These are phyloP conservation scores for Oryctes rhinoceros DNA, from an alignment of 1,140 invertebrate species.

Conservation along the genomic window DNA sequence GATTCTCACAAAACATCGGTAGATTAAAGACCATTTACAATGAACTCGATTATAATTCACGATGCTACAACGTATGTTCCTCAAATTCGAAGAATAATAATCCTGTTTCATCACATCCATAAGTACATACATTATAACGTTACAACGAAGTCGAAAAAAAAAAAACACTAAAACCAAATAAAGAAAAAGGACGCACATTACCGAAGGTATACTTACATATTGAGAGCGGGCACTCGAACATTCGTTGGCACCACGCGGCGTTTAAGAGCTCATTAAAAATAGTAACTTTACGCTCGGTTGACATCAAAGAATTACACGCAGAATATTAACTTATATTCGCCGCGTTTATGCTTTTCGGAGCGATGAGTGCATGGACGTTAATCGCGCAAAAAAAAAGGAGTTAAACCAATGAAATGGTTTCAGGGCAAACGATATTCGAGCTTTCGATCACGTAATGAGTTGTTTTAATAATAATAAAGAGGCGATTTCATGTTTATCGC, in stretches of 20 bases:
- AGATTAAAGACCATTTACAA: no score
- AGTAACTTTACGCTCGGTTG: constrained; percentile 17
- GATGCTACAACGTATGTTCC: no score
- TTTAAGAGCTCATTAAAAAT: constrained; percentile 15
- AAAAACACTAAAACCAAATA: neutral
- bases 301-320: constrained; percentile 7
- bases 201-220: neutral
- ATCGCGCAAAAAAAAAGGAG: neutral
- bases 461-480: neutral
- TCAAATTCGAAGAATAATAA: no score
- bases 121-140: no score
- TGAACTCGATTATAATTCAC: no score
- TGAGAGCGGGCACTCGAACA: neutral
- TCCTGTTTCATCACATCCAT: no score
- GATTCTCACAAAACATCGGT: no score
- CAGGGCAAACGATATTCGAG: neutral
- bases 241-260: constrained; percentile 9
- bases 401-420: neutral
- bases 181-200: neutral
- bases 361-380: neutral
- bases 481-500: no score
- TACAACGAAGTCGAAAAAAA: neutral
- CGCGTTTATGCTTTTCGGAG: neutral
- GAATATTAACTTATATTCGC: neutral
- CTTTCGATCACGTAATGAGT: neutral